These are phyloP conservation scores for Asteroscopus sphinx DNA, from an alignment of 2,888 invertebrate genomes.

Conservation along the genomic window DNA sequence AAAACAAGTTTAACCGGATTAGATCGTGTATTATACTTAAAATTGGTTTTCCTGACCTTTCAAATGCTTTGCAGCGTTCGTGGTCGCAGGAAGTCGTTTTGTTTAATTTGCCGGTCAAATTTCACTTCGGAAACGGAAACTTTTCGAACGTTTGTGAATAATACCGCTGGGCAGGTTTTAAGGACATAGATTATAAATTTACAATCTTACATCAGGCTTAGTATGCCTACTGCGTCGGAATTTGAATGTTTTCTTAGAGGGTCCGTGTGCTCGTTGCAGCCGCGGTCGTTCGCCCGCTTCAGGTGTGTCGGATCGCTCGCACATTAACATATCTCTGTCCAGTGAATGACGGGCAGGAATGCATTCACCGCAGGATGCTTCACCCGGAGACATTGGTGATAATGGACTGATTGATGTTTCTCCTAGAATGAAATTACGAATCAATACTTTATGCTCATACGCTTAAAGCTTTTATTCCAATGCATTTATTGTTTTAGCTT, in stretches of 20 bases:
- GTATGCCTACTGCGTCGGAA: conserved; percentile 93
- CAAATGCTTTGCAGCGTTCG: too few species aligned
- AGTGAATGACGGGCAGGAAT: conserved; percentile 70
- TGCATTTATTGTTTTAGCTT: too few species aligned
- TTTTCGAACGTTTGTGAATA: too few species aligned
- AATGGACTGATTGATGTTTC: conserved; percentile 94
- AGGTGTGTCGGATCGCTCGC: conserved; percentile 50
- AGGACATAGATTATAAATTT: background rate
- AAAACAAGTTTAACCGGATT: too few species aligned
- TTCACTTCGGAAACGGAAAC: too few species aligned
- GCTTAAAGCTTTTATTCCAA: too few species aligned
- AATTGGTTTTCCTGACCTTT: too few species aligned
- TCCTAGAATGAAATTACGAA: conserved; percentile 81
- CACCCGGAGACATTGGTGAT: conserved; percentile 91
- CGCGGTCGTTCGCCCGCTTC: conserved; percentile 90
- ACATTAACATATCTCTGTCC: conserved; percentile 57
- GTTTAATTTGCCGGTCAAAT: too few species aligned
- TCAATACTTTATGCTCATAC: background rate
- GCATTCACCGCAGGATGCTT: conserved; percentile 87
- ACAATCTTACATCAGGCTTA: conserved; percentile 91
- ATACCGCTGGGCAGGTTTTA: background rate
- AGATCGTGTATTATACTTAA: too few species aligned
- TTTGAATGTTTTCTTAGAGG: conserved; percentile 98
- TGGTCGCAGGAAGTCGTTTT: too few species aligned
- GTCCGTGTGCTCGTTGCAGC: conserved; percentile 97